These are phyloP conservation scores for Psococerastis gibbosa DNA, from an alignment of 2,888 invertebrate genomes.

Conservation along the genomic window DNA sequence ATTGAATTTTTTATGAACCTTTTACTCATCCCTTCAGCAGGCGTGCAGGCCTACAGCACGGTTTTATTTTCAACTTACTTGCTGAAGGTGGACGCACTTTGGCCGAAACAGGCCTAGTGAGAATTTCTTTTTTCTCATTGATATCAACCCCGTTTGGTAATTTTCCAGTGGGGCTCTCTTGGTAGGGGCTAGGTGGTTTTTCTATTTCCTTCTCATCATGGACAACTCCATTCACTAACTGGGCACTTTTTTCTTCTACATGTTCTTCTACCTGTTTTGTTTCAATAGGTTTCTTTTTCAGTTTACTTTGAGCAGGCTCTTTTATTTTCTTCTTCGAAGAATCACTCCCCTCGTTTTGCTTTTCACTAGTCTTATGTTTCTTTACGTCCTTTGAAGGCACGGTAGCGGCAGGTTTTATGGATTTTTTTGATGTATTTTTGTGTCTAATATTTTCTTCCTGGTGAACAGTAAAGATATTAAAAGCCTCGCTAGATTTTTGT, in stretches of 20 bases:
- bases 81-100: not conserved
- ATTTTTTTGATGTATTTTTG: too few relatives aligned
- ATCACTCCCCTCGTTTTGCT: constrained; percentile 1
- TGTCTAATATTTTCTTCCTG: constrained; percentile 7
- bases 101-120: not conserved
- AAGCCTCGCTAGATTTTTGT: too few relatives aligned
- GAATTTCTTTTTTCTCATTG: not conserved
- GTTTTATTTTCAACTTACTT: not conserved
- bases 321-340: constrained; percentile 11
- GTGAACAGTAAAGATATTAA: too few relatives aligned
- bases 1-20: too few relatives aligned
- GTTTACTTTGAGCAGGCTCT: constrained; percentile 1
- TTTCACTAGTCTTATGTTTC: constrained; percentile 12
- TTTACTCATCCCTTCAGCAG: too few relatives aligned
- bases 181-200: not conserved
- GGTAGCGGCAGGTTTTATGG: constrained; percentile 17
- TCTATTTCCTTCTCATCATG: not conserved
- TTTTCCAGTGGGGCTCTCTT: not conserved
- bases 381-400: constrained; percentile 13
- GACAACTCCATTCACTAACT: not conserved
- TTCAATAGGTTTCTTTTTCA: not conserved
- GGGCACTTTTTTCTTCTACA: not conserved
- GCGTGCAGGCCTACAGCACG: too few relatives aligned
- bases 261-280: not conserved
- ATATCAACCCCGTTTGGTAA: not conserved